Evolutionary conservation across 2,888 invertebrate species (phyloP).

Genomic region (Xylocampa areola): DNA sequence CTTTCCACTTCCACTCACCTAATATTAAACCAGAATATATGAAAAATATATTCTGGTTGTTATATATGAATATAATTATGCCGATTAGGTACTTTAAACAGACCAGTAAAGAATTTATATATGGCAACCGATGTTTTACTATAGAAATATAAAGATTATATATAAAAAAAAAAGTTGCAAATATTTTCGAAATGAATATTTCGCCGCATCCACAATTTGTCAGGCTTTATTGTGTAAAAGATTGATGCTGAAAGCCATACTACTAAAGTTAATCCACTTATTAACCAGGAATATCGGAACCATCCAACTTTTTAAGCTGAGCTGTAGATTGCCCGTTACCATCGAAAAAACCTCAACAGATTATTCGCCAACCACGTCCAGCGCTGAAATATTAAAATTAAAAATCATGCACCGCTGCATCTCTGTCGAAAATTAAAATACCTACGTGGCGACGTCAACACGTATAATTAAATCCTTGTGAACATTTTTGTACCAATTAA

Average conservation of each 20-base stretch:
- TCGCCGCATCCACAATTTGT: background rate
- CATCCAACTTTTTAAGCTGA: slow-evolving; percentile 26
- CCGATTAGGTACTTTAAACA: too few relatives aligned
- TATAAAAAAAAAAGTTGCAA: background rate
- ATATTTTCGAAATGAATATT: background rate
- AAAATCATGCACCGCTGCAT: slow-evolving; percentile 18
- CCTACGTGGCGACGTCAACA: slow-evolving; percentile 29
- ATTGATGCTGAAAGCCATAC: background rate
- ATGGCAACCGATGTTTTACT: too few relatives aligned
- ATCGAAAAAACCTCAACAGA: slow-evolving; percentile 32
- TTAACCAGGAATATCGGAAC: slow-evolving; percentile 22
- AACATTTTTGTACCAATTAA: slow-evolving; percentile 53
- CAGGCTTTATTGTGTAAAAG: background rate
- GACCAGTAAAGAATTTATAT: too few relatives aligned
- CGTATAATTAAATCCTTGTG: slow-evolving; percentile 52
- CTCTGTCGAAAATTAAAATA: slow-evolving; percentile 25
- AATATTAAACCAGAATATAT: too few relatives aligned
- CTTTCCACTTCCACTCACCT: too few relatives aligned
- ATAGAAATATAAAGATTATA: background rate
- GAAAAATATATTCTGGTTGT: too few relatives aligned
- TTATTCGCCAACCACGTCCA: slow-evolving; percentile 17
- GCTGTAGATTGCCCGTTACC: slow-evolving; percentile 16
- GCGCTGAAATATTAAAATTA: slow-evolving; percentile 37
- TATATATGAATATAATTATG: too few relatives aligned
- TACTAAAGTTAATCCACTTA: slow-evolving; percentile 25